Conservation (phyloP, 2,113 vertebrate species). For the Connochaetes taurinus region DNA sequence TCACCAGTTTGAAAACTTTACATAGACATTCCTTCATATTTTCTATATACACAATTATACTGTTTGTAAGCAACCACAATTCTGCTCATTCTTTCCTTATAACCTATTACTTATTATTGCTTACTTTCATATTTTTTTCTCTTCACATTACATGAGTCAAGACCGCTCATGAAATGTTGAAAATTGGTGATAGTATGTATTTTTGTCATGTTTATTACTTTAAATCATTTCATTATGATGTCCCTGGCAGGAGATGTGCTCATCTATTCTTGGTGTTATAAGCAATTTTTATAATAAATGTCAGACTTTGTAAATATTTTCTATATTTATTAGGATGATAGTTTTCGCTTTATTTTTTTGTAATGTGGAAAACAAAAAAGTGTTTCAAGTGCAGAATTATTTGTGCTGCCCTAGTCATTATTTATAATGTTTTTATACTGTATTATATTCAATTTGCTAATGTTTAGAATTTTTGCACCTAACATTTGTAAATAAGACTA, state of each 20-base stretch:
- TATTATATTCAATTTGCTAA: background rate
- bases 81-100: background rate
- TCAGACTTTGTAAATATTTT: background rate
- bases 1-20: background rate
- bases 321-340: background rate
- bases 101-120: background rate
- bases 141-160: background rate
- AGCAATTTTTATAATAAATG: background rate
- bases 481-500: background rate
- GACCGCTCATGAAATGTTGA: background rate
- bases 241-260: background rate
- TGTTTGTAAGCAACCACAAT: background rate
- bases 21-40: background rate
- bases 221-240: background rate
- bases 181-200: background rate
- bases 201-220: background rate
- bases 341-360: background rate
- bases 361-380: background rate
- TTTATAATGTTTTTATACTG: background rate
- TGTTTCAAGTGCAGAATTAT: conserved; percentile 2
- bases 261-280: background rate
- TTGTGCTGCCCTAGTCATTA: background rate
- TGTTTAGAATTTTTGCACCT: background rate
- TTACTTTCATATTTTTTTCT: background rate
- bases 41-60: background rate